Conservation (phyloP, 1,140 invertebrate species). For the Paramacrobiotus metropolitanus region DNA sequence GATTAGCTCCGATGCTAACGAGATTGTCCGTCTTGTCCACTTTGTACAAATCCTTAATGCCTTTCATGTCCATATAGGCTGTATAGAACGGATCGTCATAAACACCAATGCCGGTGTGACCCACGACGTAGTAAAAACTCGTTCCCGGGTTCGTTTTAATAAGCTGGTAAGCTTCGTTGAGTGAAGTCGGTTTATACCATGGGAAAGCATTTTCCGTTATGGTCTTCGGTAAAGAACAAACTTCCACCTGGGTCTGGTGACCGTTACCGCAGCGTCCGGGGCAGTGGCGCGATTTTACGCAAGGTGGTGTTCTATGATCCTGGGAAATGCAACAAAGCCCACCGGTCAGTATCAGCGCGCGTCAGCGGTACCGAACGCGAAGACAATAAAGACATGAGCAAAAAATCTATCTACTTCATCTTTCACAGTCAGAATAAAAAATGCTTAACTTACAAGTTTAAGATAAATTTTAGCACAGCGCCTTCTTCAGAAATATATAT, state of each 20-base stretch:
- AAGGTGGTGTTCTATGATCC: neutral
- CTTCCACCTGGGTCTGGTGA: neutral
- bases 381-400: too few relatives aligned
- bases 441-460: neutral
- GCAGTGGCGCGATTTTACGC: neutral
- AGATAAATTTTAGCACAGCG: neutral
- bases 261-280: neutral
- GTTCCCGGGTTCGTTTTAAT: neutral
- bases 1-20: neutral
- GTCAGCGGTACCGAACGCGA: too few relatives aligned
- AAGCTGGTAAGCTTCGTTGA: constrained; percentile 31
- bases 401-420: too few relatives aligned
- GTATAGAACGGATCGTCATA: constrained; percentile 28
- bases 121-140: neutral
- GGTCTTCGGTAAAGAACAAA: too few relatives aligned
- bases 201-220: constrained; percentile 18
- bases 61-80: constrained; percentile 44
- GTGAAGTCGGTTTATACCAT: constrained; percentile 51
- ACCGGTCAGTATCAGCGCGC: too few relatives aligned
- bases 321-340: neutral
- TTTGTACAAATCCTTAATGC: constrained; percentile 31
- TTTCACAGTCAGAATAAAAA: too few relatives aligned
- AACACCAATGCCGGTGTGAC: constrained; percentile 25
- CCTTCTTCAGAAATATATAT: neutral
- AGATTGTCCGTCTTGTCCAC: neutral